These are phyloP conservation scores for Dendrolimus pini DNA, from an alignment of 2,888 invertebrate species.

Conservation along the genomic window DNA sequence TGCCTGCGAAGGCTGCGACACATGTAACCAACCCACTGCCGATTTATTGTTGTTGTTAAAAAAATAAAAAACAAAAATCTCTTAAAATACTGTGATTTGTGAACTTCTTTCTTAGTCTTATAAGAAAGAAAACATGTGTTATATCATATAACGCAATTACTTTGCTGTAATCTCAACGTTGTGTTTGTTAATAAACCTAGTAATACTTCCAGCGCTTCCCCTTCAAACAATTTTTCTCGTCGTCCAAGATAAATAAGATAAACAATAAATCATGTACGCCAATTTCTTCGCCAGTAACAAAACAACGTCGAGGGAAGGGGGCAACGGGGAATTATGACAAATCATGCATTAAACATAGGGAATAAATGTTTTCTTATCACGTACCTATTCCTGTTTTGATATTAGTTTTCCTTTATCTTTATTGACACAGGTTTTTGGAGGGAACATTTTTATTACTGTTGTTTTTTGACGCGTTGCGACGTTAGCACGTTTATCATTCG, in stretches of 20 bases:
- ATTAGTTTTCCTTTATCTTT: constrained; percentile 76
- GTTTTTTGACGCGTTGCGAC: constrained; percentile 43
- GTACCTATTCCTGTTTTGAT: constrained; percentile 75
- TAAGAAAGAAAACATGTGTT: neutral
- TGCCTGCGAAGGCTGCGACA: too few species aligned
- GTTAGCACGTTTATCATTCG: constrained; percentile 5
- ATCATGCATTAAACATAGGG: constrained; percentile 77
- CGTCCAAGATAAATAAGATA: constrained; percentile 69
- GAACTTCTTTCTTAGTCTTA: neutral
- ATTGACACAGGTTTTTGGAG: constrained; percentile 72
- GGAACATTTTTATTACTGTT: constrained; percentile 57
- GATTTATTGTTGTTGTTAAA: too few species aligned
- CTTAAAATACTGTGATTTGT: too few species aligned
- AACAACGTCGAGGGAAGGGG: constrained; percentile 63
- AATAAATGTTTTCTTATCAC: constrained; percentile 78
- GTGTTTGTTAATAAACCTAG: constrained; percentile 58
- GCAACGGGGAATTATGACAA: constrained; percentile 74
- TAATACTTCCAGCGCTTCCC: constrained; percentile 46
- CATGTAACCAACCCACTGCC: too few species aligned
- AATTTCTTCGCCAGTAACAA: constrained; percentile 66
- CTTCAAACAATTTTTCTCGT: constrained; percentile 51
- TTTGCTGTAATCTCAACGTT: constrained; percentile 38
- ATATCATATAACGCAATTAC: constrained; percentile 35
- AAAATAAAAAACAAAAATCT: too few species aligned
- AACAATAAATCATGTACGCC: constrained; percentile 67